Conservation (phyloP, 2,113 vertebrate genomes). For the Mormoops blainvillei region DNA sequence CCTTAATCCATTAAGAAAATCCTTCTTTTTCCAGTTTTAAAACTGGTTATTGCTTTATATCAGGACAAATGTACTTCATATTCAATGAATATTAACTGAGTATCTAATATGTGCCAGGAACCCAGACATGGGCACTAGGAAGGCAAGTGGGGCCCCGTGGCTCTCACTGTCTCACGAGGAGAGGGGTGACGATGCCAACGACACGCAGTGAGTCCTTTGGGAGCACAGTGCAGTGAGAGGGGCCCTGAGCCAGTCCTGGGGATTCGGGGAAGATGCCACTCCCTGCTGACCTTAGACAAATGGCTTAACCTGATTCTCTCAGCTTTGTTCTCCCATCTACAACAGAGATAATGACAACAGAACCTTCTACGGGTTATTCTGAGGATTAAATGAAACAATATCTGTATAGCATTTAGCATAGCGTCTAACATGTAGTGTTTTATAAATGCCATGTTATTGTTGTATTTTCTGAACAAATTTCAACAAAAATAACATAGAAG, state of each 20-base stretch:
- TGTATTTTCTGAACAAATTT: not conserved
- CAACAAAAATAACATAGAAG: not conserved
- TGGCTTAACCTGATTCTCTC: not conserved
- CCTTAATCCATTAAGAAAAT: not conserved
- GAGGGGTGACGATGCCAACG: not conserved
- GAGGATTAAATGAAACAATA: not conserved
- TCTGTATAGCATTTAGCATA: not conserved
- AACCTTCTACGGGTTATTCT: not conserved
- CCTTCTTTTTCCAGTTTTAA: not conserved
- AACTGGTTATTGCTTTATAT: not conserved
- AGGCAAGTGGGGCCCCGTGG: not conserved
- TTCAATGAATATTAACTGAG: not conserved
- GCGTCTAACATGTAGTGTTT: not conserved
- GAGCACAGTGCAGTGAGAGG: not conserved
- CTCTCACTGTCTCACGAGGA: not conserved
- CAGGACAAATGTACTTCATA: not conserved
- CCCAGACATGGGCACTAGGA: not conserved
- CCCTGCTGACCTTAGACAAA: not conserved
- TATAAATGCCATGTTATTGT: not conserved
- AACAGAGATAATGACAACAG: not conserved
- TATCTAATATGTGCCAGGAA: not conserved
- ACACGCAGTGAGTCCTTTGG: not conserved
- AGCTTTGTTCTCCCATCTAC: not conserved
- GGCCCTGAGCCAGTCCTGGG: not conserved
- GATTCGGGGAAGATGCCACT: not conserved